Evolutionary conservation across 2,888 invertebrate species (phyloP).

Genomic region (Tortricodes alternella): DNA sequence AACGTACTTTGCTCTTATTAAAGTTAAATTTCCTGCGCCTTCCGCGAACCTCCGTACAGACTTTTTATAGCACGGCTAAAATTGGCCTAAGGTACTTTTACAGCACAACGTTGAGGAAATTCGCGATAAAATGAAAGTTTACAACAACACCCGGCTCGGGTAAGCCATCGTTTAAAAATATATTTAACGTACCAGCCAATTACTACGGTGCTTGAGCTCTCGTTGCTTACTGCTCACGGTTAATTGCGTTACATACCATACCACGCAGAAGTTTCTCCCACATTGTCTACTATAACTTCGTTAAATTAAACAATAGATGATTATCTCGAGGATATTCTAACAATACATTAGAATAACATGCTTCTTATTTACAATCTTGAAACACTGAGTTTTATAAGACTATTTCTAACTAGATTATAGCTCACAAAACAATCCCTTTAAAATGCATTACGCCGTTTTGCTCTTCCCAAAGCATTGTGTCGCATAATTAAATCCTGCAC

Average conservation of each 20-base stretch:
- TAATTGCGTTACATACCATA: slow-evolving; percentile 6
- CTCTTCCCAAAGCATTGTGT: slow-evolving; percentile 25
- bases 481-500: slow-evolving; percentile 29
- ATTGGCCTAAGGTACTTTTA: slow-evolving; percentile 37
- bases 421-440: slow-evolving; percentile 13
- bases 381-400: neutral
- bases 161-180: slow-evolving; percentile 29
- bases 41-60: slow-evolving; percentile 37
- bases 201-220: slow-evolving; percentile 21
- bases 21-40: slow-evolving; percentile 60
- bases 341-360: too few species aligned
- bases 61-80: slow-evolving; percentile 48
- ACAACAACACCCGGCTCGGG: slow-evolving; percentile 28
- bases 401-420: neutral
- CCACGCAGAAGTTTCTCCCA: too few species aligned
- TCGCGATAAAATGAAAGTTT: slow-evolving; percentile 34
- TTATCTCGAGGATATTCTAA: too few species aligned
- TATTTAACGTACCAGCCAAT: slow-evolving; percentile 20
- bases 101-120: slow-evolving; percentile 32
- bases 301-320: too few species aligned
- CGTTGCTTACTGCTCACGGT: slow-evolving; percentile 12
- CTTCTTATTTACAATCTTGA: too few species aligned
- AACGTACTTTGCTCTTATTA: slow-evolving; percentile 65
- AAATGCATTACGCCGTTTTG: slow-evolving; percentile 21
- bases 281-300: too few species aligned